Conservation (phyloP, 2,113 vertebrate species). For the Pachyramphus minor region DNA sequence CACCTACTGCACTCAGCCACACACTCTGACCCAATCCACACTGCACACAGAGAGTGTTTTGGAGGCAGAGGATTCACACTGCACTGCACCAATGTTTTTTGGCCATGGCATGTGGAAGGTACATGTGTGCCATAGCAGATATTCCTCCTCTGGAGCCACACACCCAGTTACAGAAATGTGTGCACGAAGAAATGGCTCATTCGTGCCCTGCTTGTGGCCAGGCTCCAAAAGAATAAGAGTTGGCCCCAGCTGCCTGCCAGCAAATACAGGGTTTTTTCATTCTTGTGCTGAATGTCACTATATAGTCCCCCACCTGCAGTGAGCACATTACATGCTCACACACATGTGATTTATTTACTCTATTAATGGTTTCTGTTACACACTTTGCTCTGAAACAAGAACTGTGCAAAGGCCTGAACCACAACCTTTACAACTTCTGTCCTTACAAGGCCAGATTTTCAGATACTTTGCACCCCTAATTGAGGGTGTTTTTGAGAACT, state of each 20-base stretch:
- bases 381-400: background rate
- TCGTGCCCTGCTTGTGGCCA: background rate
- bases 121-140: background rate
- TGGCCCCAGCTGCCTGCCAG: background rate
- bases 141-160: background rate
- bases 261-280: background rate
- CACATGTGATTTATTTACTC: background rate
- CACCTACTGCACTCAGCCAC: background rate
- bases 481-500: background rate
- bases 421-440: background rate
- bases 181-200: background rate
- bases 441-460: background rate
- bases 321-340: background rate
- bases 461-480: background rate
- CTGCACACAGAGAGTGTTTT: background rate
- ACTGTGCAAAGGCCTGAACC: background rate
- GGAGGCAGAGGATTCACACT: background rate
- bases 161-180: background rate
- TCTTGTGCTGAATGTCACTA: background rate
- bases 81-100: background rate
- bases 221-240: background rate
- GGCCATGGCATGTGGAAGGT: background rate
- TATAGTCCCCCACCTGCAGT: background rate
- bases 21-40: background rate
- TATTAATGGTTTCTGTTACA: background rate